Evolutionary conservation across 2,797 vertebrate genomes (phyloP).

Genomic region (Alectoris magna): DNA sequence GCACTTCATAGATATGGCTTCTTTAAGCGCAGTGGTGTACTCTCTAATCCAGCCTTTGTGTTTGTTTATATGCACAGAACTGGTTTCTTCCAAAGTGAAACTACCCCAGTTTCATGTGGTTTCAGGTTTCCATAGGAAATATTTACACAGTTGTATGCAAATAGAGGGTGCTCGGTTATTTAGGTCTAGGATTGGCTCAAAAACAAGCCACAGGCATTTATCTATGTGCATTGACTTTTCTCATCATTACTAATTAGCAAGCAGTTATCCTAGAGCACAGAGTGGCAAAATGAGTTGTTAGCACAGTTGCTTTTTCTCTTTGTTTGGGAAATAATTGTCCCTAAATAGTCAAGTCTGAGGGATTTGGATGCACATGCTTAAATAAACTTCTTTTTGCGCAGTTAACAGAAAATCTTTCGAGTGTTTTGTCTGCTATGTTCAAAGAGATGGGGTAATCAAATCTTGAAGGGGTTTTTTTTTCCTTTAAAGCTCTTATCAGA

Average conservation of each 20-base stretch:
- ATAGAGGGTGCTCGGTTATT: not conserved
- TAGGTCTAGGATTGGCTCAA: not conserved
- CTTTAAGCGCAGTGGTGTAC: fast-evolving
- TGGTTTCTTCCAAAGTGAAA: slow-evolving; percentile 16
- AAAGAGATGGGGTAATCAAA: not conserved
- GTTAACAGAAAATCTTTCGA: not conserved
- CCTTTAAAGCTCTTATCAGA: not conserved
- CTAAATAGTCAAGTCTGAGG: not conserved
- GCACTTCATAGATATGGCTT: not conserved
- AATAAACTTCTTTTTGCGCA: not conserved
- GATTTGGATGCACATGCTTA: not conserved
- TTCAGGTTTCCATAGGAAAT: slow-evolving; percentile 26
- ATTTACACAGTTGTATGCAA: not conserved
- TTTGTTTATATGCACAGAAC: not conserved
- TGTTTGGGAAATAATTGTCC: not conserved
- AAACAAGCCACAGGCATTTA: not conserved
- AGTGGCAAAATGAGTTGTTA: not conserved
- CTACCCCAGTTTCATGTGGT: not conserved
- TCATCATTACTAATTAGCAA: not conserved
- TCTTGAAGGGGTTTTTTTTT: not conserved
- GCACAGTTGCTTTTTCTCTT: not conserved
- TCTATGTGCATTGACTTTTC: not conserved
- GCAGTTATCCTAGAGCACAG: not conserved
- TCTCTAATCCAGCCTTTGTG: not conserved
- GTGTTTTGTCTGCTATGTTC: not conserved